Evolutionary conservation across 2,797 vertebrate species (phyloP).

Genomic region (Ispidina lecontei): DNA sequence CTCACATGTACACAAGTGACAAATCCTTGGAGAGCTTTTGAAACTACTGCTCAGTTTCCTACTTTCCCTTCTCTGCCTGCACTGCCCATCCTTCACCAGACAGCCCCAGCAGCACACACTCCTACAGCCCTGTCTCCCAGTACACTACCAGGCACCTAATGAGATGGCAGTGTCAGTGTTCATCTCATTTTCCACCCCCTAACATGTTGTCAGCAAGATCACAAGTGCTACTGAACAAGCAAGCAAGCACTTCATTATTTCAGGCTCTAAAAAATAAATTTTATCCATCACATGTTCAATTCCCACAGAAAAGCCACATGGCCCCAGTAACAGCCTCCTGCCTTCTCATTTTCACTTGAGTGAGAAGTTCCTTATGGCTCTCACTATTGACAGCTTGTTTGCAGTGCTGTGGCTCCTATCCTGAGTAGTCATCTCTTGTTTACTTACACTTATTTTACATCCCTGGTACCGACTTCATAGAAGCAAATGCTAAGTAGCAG

Average conservation of each 20-base stretch:
- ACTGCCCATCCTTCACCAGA: not conserved
- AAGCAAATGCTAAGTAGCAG: not conserved
- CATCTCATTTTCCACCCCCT: not conserved
- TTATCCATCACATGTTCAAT: not conserved
- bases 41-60: not conserved
- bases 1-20: not conserved
- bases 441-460: not conserved
- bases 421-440: not conserved
- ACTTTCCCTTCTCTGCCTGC: not conserved
- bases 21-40: not conserved
- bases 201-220: not conserved
- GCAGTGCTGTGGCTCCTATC: not conserved
- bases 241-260: not conserved
- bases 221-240: not conserved
- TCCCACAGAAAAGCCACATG: not conserved
- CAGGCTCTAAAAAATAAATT: not conserved
- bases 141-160: not conserved
- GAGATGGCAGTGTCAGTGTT: not conserved
- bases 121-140: not conserved
- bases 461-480: not conserved
- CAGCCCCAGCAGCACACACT: not conserved
- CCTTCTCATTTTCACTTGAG: not conserved
- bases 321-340: not conserved
- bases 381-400: not conserved
- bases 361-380: not conserved